Base-by-base conservation (phyloP, 1,140 invertebrate genomes). In the Coptotermes formosanus region DNA sequence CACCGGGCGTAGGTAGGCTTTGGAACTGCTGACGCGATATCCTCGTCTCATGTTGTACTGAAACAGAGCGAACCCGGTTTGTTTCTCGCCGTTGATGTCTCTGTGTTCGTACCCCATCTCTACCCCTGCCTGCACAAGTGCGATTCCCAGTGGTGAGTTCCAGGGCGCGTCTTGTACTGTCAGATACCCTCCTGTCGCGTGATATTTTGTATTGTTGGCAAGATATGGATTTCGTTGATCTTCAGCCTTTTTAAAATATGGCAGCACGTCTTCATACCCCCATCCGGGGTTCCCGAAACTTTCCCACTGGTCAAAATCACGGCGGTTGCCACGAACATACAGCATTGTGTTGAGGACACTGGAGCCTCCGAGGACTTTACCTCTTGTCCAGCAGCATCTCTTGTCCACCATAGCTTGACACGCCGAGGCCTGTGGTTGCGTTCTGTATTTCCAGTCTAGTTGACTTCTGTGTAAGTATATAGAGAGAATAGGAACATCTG, bases 291-390 rank as follows among this genome's bases (percentile, higher is more conserved):
- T 98, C 0, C 98, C 86, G 75, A 97, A 93, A 0, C 92, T 92
- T 64, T 95, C 96, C 98, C 98, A 99, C 84, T 96, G 93, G 90
- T 99, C 96, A 89, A 94, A 99, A 90, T 99, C 98, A 7, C 94
- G 92, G 86, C 94, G 93, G 91, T 99, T 98, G 0, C 98, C 98
- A 86, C 98, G 92, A 12, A 99, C 95, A 90, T 99, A 99, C 0
- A 98, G 93, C 98, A 99, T 97, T 0, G 96, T 96, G 88, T 97
- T 97, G 0, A 97, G 90, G 0, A 97, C 96, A 25, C 94, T 95
- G 0, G 96, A 97, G 1, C 98, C 98, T 1, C 98, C 98, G 21
- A 97, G 90, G 7, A 96, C 92, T 91, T 97, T 97, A 81, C 96
- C 96, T 85, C 96, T 93, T 0, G 96, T 97, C 96, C 96, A 97